Conservation (phyloP, 2,797 vertebrate genomes). For the Aselliscus stoliczkanus region DNA sequence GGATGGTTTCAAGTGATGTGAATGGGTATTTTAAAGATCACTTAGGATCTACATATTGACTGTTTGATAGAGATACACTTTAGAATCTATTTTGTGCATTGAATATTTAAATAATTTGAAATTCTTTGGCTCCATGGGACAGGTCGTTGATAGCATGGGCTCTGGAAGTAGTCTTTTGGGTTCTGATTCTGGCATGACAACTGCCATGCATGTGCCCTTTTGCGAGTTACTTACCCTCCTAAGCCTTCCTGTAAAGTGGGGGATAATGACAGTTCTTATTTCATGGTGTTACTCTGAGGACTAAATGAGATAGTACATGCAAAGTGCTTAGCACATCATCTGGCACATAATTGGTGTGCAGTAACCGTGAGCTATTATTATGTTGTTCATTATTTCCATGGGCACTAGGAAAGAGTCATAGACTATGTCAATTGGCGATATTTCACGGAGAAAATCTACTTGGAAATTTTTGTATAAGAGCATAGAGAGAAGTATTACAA, state of each 20-base stretch:
- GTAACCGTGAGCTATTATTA: neutral
- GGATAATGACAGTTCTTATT: neutral
- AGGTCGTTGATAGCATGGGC: neutral
- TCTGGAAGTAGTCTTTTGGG: neutral
- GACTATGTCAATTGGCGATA: neutral
- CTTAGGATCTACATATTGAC: neutral
- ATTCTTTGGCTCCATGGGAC: neutral
- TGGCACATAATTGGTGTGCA: neutral
- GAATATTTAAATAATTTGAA: neutral
- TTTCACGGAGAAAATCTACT: neutral
- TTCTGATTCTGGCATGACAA: neutral
- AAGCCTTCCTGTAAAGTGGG: neutral
- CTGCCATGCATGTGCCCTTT: neutral
- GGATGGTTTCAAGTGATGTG: neutral
- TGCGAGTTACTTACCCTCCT: neutral
- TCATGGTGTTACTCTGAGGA: neutral
- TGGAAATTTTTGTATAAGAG: neutral
- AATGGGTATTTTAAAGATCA: neutral
- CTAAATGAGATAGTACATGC: neutral
- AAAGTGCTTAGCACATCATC: neutral
- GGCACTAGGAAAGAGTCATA: neutral
- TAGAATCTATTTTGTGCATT: neutral
- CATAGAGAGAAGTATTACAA: neutral
- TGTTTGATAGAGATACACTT: neutral
- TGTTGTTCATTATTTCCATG: neutral